phyloP scores from a whole-genome alignment of 2,888 invertebrate genomes.

The Cynaeus angustus region DNA sequence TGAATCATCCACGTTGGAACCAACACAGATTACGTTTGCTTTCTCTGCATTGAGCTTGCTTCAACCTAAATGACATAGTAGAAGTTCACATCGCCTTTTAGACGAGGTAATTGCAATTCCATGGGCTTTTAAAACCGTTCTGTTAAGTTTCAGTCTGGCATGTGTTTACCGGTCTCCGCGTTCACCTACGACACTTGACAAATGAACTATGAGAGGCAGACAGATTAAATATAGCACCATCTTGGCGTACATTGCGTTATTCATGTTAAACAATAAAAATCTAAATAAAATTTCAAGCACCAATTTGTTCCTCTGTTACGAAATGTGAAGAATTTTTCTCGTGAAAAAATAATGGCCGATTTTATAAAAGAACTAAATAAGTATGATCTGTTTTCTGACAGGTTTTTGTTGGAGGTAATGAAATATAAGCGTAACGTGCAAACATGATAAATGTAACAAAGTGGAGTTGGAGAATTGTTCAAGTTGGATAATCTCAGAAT shows the following conservation, averaged over 20 bases:
- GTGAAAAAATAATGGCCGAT: too few species aligned
- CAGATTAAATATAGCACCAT: constrained; percentile 16
- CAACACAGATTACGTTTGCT: constrained; percentile 11
- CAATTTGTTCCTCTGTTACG: too few species aligned
- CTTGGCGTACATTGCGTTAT: not conserved
- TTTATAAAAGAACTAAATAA: too few species aligned
- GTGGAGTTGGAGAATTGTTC: not conserved
- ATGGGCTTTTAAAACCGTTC: constrained; percentile 23
- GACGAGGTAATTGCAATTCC: constrained; percentile 24
- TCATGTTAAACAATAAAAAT: not conserved
- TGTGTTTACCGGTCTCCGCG: constrained; percentile 25
- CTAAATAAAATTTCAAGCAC: not conserved
- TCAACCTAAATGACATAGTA: constrained; percentile 17
- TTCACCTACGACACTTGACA: constrained; percentile 24
- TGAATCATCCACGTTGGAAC: constrained; percentile 14
- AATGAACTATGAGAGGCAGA: constrained; percentile 15
- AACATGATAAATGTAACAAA: constrained; percentile 1
- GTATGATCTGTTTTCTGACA: too few species aligned
- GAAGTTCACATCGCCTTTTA: constrained; percentile 22
- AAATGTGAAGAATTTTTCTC: too few species aligned
- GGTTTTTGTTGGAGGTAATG: not conserved
- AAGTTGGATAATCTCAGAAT: constrained; percentile 25
- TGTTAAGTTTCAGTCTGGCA: constrained; percentile 14
- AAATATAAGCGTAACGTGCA: not conserved
- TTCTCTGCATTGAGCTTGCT: constrained; percentile 12